Evolutionary conservation across 2,888 invertebrate species (phyloP).

Genomic region (Subacronicta megacephala): DNA sequence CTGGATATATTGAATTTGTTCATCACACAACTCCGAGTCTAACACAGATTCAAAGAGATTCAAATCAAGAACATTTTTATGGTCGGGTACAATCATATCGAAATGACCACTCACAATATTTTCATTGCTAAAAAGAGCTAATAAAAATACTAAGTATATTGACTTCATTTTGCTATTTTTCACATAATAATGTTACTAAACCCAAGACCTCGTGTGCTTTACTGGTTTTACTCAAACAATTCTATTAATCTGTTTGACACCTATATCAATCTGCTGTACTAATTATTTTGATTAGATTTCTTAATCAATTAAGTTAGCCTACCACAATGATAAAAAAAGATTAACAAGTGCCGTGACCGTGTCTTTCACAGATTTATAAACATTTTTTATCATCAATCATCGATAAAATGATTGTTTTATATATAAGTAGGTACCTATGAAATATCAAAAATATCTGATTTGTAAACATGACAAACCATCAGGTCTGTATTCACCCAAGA

Average conservation of each 20-base stretch:
- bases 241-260: neutral
- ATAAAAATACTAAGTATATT: slow-evolving; percentile 20
- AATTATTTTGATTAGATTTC: slow-evolving; percentile 30
- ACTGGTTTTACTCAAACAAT: slow-evolving; percentile 4
- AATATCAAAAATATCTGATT: too few species aligned
- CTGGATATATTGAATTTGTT: slow-evolving; percentile 68
- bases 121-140: slow-evolving; percentile 5
- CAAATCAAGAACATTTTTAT: slow-evolving; percentile 67
- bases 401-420: too few species aligned
- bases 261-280: neutral
- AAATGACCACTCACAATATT: slow-evolving; percentile 39
- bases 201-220: neutral
- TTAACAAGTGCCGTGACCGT: slow-evolving; percentile 1
- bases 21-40: slow-evolving; percentile 70
- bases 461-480: too few species aligned
- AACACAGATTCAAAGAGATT: slow-evolving; percentile 73
- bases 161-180: slow-evolving; percentile 24
- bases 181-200: slow-evolving; percentile 3
- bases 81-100: slow-evolving; percentile 51
- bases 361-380: slow-evolving; percentile 23
- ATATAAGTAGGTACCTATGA: too few species aligned
- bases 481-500: too few species aligned
- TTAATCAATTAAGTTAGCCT: slow-evolving; percentile 11
- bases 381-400: too few species aligned
- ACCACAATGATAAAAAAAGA: slow-evolving; percentile 15